Percentiles rank a stretch among this genome's conserved stretches.
These are phyloP conservation scores for Umimayanthus chanpuru DNA, from an alignment of 92 coral and sea anemone species.

Conservation along the genomic window DNA sequence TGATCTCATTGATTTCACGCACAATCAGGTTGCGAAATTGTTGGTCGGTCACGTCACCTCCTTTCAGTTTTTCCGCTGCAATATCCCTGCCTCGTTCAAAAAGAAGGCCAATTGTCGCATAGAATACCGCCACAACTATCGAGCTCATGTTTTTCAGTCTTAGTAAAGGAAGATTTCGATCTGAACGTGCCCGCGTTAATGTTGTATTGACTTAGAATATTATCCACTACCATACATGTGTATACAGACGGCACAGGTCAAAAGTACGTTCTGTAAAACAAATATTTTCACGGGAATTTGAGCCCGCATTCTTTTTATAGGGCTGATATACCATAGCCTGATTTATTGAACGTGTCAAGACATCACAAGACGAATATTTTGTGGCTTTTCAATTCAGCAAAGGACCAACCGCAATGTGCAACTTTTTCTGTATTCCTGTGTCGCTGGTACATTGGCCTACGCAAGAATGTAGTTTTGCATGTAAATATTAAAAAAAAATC, in stretches of 20 bases:
- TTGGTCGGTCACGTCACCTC: conserved; percentile 54
- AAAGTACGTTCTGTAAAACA: no score
- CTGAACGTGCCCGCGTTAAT: not conserved
- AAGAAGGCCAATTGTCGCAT: conserved; percentile 25
- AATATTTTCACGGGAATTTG: not conserved
- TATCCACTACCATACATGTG: not conserved
- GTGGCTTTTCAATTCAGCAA: no score
- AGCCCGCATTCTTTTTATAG: not conserved
- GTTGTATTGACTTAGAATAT: no score
- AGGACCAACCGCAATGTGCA: no score
- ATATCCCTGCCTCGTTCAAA: not conserved
- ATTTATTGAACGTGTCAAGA: no score
- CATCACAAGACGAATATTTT: no score
- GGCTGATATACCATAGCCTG: not conserved
- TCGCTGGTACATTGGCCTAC: no score
- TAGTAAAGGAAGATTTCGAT: not conserved
- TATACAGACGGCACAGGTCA: not conserved
- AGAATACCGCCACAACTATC: conserved; percentile 1
- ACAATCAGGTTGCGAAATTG: conserved; percentile 41
- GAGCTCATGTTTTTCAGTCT: conserved; percentile 7
- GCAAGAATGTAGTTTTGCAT: no score
- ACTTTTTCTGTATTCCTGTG: no score
- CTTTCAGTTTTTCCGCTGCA: conserved; percentile 37
- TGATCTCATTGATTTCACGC: conserved; percentile 52
- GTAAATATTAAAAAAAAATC: no score